Evolutionary conservation across 2,888 invertebrate genomes (phyloP).

Genomic region (Monochamus alternatus): DNA sequence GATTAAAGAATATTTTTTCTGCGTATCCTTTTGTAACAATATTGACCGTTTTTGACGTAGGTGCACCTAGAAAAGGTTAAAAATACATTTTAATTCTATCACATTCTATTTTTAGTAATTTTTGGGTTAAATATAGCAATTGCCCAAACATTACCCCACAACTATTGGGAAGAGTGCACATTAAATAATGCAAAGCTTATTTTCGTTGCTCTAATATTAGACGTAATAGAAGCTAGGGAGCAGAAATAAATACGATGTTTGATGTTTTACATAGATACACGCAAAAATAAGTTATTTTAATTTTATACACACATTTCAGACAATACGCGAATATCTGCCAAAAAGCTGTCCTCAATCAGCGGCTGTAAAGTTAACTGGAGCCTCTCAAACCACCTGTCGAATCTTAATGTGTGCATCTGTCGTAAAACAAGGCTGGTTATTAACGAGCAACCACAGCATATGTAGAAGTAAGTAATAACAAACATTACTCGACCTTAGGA

Average conservation of each 20-base stretch:
- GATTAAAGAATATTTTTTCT: too few relatives aligned
- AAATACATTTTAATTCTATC: too few relatives aligned
- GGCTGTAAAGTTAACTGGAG: conserved; percentile 1
- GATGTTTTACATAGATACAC: background rate
- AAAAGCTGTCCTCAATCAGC: conserved; percentile 15
- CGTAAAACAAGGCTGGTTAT: conserved; percentile 6
- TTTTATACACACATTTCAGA: conserved; percentile 14
- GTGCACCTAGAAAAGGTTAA: too few relatives aligned
- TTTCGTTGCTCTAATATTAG: too few relatives aligned
- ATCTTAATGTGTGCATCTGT: conserved; percentile 17
- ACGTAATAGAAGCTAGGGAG: background rate
- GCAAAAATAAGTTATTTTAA: conserved; percentile 19
- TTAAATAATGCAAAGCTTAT: too few relatives aligned
- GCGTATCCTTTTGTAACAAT: too few relatives aligned
- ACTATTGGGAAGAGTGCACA: too few relatives aligned
- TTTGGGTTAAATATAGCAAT: too few relatives aligned
- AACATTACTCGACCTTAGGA: conserved; percentile 2
- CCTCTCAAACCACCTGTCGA: conserved; percentile 27
- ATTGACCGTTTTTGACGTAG: too few relatives aligned
- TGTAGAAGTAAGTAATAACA: conserved; percentile 9
- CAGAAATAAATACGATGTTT: background rate
- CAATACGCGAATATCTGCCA: conserved; percentile 28
- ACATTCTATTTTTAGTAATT: too few relatives aligned
- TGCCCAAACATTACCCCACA: too few relatives aligned
- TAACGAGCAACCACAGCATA: background rate